Base-by-base conservation (phyloP, 2,113 vertebrate species). In the Nycticorax nycticorax region DNA sequence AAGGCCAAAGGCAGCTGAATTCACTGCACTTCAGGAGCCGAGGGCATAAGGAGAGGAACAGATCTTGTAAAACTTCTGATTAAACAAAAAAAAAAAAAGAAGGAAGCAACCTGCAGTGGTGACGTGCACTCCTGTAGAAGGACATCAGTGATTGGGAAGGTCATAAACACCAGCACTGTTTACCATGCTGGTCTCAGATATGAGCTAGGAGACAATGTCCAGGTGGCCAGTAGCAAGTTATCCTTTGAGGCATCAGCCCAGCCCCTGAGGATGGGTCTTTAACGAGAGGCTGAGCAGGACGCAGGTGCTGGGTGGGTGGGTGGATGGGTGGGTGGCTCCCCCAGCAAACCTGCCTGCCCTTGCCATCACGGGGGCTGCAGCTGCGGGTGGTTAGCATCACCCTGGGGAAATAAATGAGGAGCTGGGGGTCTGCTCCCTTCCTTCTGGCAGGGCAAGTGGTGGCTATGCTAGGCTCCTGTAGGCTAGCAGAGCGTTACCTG, bases 351-450 rank as follows among this genome's bases (percentile, higher is more conserved):
- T 47, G 45, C 45, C 45, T 9, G 45, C 45, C 45, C 45, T 47
- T 47, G 23, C 6, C 41, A 39, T 41, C 30, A 7, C 0, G 0
- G 5, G 28, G 12, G 3, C 10, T 3, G 3, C 74, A 84, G 14
- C 5, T 66, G 60, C 1, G 3, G 33, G 55, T 6, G 12, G 1
- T 48, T 39, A 33, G 56, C 27, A 14, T 30, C 32, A 20, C 45
- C 7, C 55, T 27, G 20, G 16, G n/a, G 48, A 26, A 30, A 76
- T 55, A 80, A 89, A 7, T 13, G 52, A 45, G 52, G 47, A 71
- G 35, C 33, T 18, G 48, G 22, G 14, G 18, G 0, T 0, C 2
- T 0, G 0, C 1, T 2, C 1, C 14, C 1, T 19, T 5, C 1
- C 0, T 1, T 43, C 2, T 1, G 6, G 35, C 1, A 6, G 75